Conservation (phyloP, 2,888 invertebrate genomes). For the Chorisops tibialis region DNA sequence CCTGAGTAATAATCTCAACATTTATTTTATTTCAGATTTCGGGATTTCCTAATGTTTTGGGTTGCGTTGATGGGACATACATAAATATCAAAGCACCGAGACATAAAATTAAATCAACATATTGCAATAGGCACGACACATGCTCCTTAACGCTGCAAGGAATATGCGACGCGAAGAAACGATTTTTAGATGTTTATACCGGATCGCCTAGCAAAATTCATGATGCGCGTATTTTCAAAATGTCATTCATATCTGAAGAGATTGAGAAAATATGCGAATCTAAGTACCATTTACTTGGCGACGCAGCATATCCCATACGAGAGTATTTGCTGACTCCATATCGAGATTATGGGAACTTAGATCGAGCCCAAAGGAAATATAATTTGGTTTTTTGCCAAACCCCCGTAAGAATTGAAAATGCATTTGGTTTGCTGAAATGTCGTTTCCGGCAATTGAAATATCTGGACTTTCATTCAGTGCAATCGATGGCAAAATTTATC, state of each 20-base stretch:
- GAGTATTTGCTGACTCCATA: slow-evolving; percentile 38
- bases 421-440: slow-evolving; percentile 40
- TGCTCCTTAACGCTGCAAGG: slow-evolving; percentile 38
- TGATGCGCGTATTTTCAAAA: slow-evolving; percentile 32
- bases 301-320: slow-evolving; percentile 29
- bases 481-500: slow-evolving; percentile 36
- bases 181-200: not conserved
- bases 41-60: slow-evolving; percentile 30
- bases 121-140: slow-evolving; percentile 38
- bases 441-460: slow-evolving; percentile 35
- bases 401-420: slow-evolving; percentile 41
- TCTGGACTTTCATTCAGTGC: slow-evolving; percentile 28
- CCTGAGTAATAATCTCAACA: too few species aligned
- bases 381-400: slow-evolving; percentile 39
- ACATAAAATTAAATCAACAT: slow-evolving; percentile 41
- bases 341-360: slow-evolving; percentile 39
- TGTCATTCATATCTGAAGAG: slow-evolving; percentile 34
- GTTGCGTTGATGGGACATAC: slow-evolving; percentile 29
- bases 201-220: not conserved
- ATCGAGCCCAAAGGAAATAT: slow-evolving; percentile 35
- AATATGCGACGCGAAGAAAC: not conserved
- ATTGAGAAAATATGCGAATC: slow-evolving; percentile 32
- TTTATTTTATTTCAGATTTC: slow-evolving; percentile 19
- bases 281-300: slow-evolving; percentile 30
- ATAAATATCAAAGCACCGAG: slow-evolving; percentile 38